Conservation (phyloP, 2,113 vertebrate species). For the Falco punctatus region DNA sequence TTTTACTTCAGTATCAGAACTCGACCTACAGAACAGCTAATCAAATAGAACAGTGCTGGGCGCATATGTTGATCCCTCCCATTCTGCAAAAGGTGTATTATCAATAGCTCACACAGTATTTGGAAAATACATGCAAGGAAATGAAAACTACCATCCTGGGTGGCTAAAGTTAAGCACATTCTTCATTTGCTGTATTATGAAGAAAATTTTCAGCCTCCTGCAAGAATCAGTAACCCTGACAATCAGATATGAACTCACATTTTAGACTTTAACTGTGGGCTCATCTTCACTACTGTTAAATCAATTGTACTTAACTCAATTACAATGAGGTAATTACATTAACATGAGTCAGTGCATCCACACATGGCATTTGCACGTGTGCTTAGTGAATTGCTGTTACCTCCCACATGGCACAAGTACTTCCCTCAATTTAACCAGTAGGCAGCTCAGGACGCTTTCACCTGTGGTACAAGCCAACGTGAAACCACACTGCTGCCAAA, state of each 20-base stretch:
- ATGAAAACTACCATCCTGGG: background rate
- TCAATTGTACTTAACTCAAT: constrained; percentile 70
- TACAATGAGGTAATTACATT: constrained; percentile 66
- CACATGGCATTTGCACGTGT: constrained; percentile 66
- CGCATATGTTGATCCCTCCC: background rate
- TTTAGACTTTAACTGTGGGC: constrained; percentile 39
- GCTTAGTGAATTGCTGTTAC: constrained; percentile 31
- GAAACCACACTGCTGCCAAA: background rate
- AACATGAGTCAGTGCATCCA: constrained; percentile 70
- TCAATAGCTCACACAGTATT: accelerated
- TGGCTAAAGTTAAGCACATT: background rate
- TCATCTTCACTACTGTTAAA: constrained; percentile 64
- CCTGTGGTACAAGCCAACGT: background rate
- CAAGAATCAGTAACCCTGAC: background rate
- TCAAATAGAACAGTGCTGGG: background rate
- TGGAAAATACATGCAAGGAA: background rate
- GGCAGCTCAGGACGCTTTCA: background rate
- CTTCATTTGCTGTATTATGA: background rate
- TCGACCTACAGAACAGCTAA: background rate
- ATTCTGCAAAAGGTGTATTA: background rate
- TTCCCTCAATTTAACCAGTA: background rate
- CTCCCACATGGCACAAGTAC: constrained; percentile 47
- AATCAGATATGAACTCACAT: constrained; percentile 1
- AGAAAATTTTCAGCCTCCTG: background rate
- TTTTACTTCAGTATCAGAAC: background rate